A percentile compares a stretch with the other conserved stretches of the same genome.
These are phyloP conservation scores for Eudasyphora cyanicolor DNA, from an alignment of 2,888 invertebrate species.

Conservation along the genomic window DNA sequence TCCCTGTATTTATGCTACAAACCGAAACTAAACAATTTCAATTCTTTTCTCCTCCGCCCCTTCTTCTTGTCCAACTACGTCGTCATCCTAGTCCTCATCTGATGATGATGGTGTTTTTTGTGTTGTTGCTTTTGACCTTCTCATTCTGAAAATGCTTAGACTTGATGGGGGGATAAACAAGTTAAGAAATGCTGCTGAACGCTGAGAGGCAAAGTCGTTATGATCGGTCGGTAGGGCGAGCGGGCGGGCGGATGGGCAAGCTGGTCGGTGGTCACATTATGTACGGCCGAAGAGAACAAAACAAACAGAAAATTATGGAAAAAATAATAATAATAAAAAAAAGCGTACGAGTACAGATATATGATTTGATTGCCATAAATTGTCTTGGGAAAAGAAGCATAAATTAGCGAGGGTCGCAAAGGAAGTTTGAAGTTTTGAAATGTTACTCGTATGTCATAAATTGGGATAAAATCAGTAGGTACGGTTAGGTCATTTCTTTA, in stretches of 20 bases:
- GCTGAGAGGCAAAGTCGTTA: neutral
- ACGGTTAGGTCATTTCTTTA: no score
- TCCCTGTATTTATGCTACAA: no score
- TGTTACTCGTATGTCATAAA: no score
- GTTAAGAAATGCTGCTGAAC: conserved; percentile 4
- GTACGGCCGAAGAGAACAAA: neutral
- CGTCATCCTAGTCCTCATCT: conserved; percentile 27
- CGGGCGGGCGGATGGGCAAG: no score
- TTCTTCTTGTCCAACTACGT: no score
- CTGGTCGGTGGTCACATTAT: neutral
- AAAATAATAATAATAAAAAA: neutral
- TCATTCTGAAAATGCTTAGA: conserved; percentile 39
- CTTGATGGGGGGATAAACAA: conserved; percentile 20
- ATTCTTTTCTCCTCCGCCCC: conserved; percentile 10
- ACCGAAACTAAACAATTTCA: conserved; percentile 46
- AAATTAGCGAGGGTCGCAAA: neutral
- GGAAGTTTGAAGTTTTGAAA: neutral
- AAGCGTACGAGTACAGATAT: neutral
- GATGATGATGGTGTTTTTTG: no score
- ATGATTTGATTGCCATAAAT: conserved; percentile 5
- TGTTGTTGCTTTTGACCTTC: conserved; percentile 64
- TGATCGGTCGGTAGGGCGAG: neutral
- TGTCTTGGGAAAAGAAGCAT: neutral
- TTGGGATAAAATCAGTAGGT: no score
- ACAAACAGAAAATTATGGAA: neutral